These are phyloP conservation scores for Hypanus sabinus DNA, from an alignment of 2,113 vertebrate genomes.

Conservation along the genomic window DNA sequence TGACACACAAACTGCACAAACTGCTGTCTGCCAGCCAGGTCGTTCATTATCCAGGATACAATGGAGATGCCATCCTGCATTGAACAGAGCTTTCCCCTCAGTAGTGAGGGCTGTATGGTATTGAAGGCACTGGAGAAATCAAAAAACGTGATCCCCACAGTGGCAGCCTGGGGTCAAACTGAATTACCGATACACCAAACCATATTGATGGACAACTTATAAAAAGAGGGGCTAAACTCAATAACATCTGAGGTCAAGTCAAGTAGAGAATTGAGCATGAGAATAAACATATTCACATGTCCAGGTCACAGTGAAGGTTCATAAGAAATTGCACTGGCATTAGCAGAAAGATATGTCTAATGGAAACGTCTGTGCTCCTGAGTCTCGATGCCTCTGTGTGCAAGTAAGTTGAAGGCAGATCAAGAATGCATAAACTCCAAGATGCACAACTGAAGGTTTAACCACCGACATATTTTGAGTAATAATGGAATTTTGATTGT, in stretches of 20 bases:
- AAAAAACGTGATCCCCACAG: too few species aligned
- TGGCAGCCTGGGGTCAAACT: background rate
- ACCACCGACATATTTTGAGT: background rate
- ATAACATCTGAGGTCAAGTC: background rate
- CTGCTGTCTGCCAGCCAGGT: too few species aligned
- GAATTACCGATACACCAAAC: background rate
- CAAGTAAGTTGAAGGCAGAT: background rate
- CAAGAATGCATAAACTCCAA: background rate
- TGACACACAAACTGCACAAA: too few species aligned
- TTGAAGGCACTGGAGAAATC: too few species aligned
- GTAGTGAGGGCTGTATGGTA: too few species aligned
- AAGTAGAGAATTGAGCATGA: background rate
- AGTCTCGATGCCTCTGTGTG: background rate
- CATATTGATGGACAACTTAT: background rate
- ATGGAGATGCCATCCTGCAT: too few species aligned
- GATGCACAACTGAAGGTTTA: background rate
- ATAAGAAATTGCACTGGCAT: background rate
- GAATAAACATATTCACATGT: background rate
- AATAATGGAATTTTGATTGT: background rate
- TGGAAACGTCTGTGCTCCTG: background rate
- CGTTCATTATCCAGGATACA: too few species aligned
- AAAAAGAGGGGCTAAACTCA: background rate
- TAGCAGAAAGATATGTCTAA: background rate
- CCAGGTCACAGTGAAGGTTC: background rate
- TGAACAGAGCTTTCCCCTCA: too few species aligned